Evolutionary conservation across 2,888 invertebrate genomes (phyloP).

Genomic region (Augochlorella aurata): DNA sequence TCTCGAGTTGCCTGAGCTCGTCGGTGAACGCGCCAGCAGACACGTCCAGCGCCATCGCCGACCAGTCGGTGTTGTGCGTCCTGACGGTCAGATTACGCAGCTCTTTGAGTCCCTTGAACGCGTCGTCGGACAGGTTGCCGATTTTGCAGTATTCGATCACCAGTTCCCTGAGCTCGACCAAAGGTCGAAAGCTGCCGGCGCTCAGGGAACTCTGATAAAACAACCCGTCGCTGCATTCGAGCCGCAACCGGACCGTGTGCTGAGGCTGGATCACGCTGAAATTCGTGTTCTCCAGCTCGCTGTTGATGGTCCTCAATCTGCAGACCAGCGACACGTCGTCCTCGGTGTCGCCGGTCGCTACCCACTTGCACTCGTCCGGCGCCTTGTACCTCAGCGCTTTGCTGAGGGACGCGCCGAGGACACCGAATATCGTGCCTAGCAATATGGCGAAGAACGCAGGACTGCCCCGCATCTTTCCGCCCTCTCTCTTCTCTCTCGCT

Average conservation of each 20-base stretch:
- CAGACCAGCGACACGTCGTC: constrained; percentile 89
- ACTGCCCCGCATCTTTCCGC: constrained; percentile 82
- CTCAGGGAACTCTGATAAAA: constrained; percentile 91
- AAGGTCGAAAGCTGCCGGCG: constrained; percentile 89
- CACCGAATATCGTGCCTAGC: constrained; percentile 85
- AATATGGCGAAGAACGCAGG: constrained; percentile 85
- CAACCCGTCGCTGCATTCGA: constrained; percentile 91
- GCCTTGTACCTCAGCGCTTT: constrained; percentile 88
- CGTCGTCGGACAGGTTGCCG: constrained; percentile 90
- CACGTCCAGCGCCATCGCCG: constrained; percentile 90
- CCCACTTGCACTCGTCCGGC: constrained; percentile 92
- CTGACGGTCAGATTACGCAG: constrained; percentile 90
- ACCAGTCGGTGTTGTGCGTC: constrained; percentile 93
- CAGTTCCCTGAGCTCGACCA: constrained; percentile 89
- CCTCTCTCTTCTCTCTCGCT: constrained; percentile 12
- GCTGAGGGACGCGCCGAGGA: constrained; percentile 85
- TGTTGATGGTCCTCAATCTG: constrained; percentile 89
- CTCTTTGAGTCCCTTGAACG: constrained; percentile 91
- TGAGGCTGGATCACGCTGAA: constrained; percentile 92
- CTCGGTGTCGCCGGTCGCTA: constrained; percentile 86
- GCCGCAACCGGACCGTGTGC: constrained; percentile 88
- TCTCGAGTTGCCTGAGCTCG: constrained; percentile 88
- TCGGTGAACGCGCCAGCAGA: constrained; percentile 89
- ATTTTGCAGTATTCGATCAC: constrained; percentile 93
- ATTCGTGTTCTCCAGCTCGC: constrained; percentile 91